Percentiles rank a stretch among this genome's conserved stretches.
Evolutionary conservation across 2,888 invertebrate species (phyloP).

Genomic region (Lochmaea capreae): DNA sequence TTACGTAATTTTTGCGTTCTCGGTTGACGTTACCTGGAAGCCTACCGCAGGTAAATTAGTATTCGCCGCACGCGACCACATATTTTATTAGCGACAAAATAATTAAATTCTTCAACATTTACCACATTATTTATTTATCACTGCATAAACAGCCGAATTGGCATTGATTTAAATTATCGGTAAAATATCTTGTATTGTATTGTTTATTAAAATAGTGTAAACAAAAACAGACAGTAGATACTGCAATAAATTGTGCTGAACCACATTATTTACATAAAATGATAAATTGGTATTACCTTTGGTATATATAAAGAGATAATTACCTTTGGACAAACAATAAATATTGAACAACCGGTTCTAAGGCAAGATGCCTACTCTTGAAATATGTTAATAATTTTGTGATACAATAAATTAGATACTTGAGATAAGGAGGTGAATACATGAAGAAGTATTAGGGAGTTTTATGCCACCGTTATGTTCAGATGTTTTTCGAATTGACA

Average conservation of each 20-base stretch:
- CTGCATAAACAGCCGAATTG: conserved; percentile 24
- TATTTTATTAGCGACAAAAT: conserved; percentile 14
- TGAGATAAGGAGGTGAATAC: conserved; percentile 7
- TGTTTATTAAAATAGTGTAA: conserved; percentile 38
- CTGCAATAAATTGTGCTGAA: conserved; percentile 35
- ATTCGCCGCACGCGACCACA: background rate
- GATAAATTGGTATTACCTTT: conserved; percentile 38
- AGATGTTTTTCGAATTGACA: background rate
- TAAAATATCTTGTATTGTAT: conserved; percentile 35
- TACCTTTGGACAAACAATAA: conserved; percentile 27
- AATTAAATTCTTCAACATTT: conserved; percentile 15
- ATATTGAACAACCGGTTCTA: conserved; percentile 27
- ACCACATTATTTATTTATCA: conserved; percentile 31
- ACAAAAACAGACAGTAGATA: conserved; percentile 33
- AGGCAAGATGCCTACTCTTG: conserved; percentile 19
- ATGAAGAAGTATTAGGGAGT: conserved; percentile 9
- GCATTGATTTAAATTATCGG: conserved; percentile 33
- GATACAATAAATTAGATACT: conserved; percentile 23
- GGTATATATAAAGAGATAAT: conserved; percentile 33
- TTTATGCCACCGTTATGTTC: conserved; percentile 18
- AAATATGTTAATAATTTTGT: conserved; percentile 26
- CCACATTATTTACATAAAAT: conserved; percentile 40
- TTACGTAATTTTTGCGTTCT: background rate
- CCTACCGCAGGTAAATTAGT: background rate
- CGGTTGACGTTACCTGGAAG: background rate